Percentiles rank a stretch among this genome's conserved stretches.
phyloP scores from a whole-genome alignment of 2,797 vertebrate species.

The Gallirallus australis region DNA sequence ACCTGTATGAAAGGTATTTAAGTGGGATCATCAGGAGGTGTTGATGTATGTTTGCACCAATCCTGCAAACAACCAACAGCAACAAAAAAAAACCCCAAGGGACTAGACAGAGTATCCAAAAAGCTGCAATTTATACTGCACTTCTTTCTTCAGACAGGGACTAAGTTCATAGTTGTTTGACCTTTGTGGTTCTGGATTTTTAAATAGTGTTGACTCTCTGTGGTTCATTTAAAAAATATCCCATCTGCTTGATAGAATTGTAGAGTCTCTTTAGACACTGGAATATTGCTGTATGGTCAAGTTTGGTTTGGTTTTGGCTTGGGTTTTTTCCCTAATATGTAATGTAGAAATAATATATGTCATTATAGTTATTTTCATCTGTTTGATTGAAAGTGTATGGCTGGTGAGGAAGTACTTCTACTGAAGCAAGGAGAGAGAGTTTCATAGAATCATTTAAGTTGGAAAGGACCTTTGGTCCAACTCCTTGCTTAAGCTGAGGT shows the following conservation, averaged over 20 bases:
- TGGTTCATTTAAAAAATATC: background rate
- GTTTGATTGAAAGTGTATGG: background rate
- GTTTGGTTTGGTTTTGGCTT: background rate
- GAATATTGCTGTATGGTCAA: background rate
- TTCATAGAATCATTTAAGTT: background rate
- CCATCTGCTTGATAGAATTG: background rate
- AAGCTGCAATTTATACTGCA: background rate
- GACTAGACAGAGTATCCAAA: background rate
- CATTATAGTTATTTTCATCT: background rate
- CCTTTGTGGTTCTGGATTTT: background rate
- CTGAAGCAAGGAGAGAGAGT: background rate
- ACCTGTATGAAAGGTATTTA: background rate
- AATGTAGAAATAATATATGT: background rate
- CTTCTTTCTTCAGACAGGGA: background rate
- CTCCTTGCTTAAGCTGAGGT: rapidly evolving
- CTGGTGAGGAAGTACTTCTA: background rate
- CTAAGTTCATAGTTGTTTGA: background rate
- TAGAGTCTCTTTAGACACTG: background rate
- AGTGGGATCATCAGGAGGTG: background rate
- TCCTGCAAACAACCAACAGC: background rate
- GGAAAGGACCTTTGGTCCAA: background rate
- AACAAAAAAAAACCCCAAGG: background rate
- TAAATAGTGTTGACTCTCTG: background rate
- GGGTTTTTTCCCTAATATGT: background rate
- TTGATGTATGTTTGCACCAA: background rate